Evolutionary conservation across 2,113 vertebrate genomes (phyloP), one percentile per base, ranked within the genome.

Genomic region (Sorex fumeus): DNA sequence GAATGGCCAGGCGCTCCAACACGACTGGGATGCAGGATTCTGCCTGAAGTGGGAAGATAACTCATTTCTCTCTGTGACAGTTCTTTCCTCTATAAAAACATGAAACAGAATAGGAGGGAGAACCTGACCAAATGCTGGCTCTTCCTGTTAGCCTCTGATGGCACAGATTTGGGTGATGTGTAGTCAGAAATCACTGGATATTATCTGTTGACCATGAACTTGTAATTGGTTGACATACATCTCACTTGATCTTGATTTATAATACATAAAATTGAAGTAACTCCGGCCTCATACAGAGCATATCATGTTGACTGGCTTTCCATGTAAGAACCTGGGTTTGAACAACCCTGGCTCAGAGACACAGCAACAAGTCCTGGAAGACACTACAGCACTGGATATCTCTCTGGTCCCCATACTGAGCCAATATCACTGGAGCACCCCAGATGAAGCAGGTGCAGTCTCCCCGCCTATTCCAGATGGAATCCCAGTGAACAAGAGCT

Each of bases 161-260:
- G 15, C 45, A 64, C 18, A 69, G 45, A 36, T 15, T 72, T 66
- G 87, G 47, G 45, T 45, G 28, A 27, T 6, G 57, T 30, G 75
- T 88, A 10, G 30, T 62, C 23, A 67, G 57, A 86, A 80, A 66
- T 82, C 27, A 60, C 13, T 19, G 43, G 47, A 30, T 10, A 57
- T 4, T 79, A 43, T 86, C 71, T 72, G 32, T 57, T 70, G 86
- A 50, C 18, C 32, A 50, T 60, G 88, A 84, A 89, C 57, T 53
- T 60, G 84, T 0, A 36, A 1, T 34, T 21, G 66, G 9, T 28
- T 21, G 8, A 4, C 18, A 84, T 21, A 43, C 34, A 12, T 43
- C 60, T 67, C 45, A 36, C 10, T 27, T 28, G 19, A 30, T 40
- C 23, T 4, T 64, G 9, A 75, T 70, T 79, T 23, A 45, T n/a